Evolutionary conservation across 2,888 invertebrate genomes (phyloP).

Genomic region (Nephrotoma guestfalica): DNA sequence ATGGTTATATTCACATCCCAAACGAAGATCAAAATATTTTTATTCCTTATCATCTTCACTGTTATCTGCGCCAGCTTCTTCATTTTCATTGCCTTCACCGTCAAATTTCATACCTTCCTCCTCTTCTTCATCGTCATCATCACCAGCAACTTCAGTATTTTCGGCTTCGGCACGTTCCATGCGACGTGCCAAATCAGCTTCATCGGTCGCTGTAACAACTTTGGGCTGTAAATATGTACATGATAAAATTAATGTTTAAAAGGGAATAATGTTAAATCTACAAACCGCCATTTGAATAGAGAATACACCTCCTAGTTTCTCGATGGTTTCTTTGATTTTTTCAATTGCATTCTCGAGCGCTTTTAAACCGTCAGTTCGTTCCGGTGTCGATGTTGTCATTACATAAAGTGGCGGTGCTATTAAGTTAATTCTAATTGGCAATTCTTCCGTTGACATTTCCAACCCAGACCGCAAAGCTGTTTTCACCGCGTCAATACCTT

Average conservation of each 20-base stretch:
- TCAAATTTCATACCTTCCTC: slow-evolving; percentile 37
- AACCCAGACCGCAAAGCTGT: slow-evolving; percentile 81
- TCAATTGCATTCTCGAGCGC: slow-evolving; percentile 81
- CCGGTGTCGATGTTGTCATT: slow-evolving; percentile 96
- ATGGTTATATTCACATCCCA: neutral
- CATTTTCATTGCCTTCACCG: slow-evolving; percentile 24
- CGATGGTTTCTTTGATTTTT: slow-evolving; percentile 71
- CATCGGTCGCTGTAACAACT: slow-evolving; percentile 96
- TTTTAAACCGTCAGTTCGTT: slow-evolving; percentile 84
- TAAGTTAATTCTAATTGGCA: slow-evolving; percentile 96
- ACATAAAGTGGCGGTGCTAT: slow-evolving; percentile 98
- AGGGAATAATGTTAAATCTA: slow-evolving; percentile 12
- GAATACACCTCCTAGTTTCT: slow-evolving; percentile 76
- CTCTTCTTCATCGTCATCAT: slow-evolving; percentile 70
- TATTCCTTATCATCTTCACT: slow-evolving; percentile 9
- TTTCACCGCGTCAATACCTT: slow-evolving; percentile 98
- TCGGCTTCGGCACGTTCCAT: slow-evolving; percentile 89
- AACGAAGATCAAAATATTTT: neutral
- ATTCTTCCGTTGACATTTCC: slow-evolving; percentile 75
- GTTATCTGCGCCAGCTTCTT: slow-evolving; percentile 13
- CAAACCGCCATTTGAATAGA: slow-evolving; percentile 86
- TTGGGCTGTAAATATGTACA: slow-evolving; percentile 52
- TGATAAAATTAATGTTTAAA: slow-evolving; percentile 1
- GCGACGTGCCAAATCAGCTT: slow-evolving; percentile 85
- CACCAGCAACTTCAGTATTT: slow-evolving; percentile 87